A percentile compares a stretch with the other conserved stretches of the same genome.
Evolutionary conservation across 2,797 vertebrate genomes (phyloP).

Genomic region (Limosa lapponica): DNA sequence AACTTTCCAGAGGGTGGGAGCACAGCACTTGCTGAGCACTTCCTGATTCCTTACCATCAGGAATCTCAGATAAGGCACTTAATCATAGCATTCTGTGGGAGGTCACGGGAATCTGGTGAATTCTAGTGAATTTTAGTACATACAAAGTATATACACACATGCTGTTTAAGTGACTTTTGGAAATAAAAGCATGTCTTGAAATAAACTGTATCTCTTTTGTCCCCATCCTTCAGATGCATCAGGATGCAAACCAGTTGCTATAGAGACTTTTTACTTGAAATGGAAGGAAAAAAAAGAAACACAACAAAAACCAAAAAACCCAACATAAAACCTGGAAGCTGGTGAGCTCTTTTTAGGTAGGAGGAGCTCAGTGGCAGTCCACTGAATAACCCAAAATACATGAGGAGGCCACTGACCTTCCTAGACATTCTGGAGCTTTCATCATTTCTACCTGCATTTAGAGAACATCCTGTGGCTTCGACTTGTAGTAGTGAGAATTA

Average conservation of each 20-base stretch:
- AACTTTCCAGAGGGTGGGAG: not conserved
- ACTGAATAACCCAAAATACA: not conserved
- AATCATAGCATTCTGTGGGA: not conserved
- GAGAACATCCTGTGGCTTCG: not conserved
- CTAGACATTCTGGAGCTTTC: not conserved
- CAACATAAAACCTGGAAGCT: not conserved
- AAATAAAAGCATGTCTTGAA: not conserved
- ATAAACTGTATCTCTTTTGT: not conserved
- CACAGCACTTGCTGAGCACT: no score
- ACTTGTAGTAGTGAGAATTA: not conserved
- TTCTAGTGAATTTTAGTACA: not conserved
- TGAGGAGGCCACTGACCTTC: not conserved
- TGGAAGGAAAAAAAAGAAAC: accelerated
- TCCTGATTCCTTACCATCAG: no score
- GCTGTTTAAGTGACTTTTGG: not conserved
- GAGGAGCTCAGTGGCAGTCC: not conserved
- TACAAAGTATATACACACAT: accelerated
- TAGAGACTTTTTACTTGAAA: not conserved
- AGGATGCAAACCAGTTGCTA: not conserved
- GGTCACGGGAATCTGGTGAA: not conserved
- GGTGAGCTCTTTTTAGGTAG: not conserved
- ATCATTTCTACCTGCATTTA: not conserved
- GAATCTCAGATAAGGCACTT: not conserved
- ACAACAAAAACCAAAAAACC: no score
- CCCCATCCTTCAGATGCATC: not conserved